Evolutionary conservation across 1,140 invertebrate species (phyloP).

Genomic region (Eubasilissa regina): DNA sequence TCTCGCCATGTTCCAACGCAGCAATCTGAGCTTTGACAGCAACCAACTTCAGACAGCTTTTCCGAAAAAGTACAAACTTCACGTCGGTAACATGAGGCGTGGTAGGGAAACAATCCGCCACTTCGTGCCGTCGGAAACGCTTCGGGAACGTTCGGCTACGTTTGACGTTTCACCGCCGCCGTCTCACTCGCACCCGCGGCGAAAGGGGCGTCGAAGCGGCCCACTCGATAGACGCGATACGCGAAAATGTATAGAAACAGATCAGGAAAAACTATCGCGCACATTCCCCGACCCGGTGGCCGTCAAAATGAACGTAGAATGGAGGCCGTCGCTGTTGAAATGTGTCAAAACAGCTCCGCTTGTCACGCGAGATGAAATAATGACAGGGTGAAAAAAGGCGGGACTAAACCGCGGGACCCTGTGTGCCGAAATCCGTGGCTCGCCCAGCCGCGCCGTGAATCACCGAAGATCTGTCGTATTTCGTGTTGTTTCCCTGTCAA

Average conservation of each 20-base stretch:
- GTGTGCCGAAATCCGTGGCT: too few species aligned
- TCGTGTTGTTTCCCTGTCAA: not conserved
- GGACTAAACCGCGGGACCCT: too few species aligned
- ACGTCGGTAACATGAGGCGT: conserved; percentile 31
- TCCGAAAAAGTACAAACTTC: conserved; percentile 19
- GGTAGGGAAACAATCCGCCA: conserved; percentile 21
- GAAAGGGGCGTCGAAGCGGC: not conserved
- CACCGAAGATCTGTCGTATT: not conserved
- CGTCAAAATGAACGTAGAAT: not conserved
- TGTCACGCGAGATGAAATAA: too few species aligned
- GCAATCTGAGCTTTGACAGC: conserved; percentile 12
- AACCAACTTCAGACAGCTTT: not conserved
- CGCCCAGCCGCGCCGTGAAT: not conserved
- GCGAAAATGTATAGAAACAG: not conserved
- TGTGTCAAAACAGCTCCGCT: too few species aligned
- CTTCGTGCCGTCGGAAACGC: not conserved
- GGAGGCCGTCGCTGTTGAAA: not conserved
- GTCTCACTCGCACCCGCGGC: not conserved
- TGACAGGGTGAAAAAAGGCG: not conserved
- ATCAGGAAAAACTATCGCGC: not conserved
- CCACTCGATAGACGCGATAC: not conserved
- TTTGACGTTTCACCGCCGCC: conserved; percentile 14
- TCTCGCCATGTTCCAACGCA: too few species aligned
- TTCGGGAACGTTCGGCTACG: not conserved
- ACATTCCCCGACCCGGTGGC: not conserved